Percentiles rank a stretch among this genome's conserved stretches.
phyloP scores from a whole-genome alignment of 2,113 vertebrate genomes.

The Ramphastos sulfuratus region DNA sequence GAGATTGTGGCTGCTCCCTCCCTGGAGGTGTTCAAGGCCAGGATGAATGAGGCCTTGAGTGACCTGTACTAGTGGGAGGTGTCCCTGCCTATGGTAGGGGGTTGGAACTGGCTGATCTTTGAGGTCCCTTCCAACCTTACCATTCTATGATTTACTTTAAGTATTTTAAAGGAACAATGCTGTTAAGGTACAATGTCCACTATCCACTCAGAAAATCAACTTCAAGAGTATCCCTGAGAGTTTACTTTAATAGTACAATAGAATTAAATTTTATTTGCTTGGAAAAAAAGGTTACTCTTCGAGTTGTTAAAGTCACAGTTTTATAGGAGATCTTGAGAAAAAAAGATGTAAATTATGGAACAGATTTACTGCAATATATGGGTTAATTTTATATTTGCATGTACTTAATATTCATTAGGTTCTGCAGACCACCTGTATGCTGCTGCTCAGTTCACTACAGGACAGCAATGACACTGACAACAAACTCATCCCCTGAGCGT shows the following conservation, averaged over 20 bases:
- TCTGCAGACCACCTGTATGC: not conserved
- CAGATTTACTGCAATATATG: not conserved
- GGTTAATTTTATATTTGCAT: not conserved
- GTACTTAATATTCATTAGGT: not conserved
- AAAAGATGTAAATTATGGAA: not conserved
- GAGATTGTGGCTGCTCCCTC: no score
- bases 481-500: not conserved
- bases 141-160: not conserved
- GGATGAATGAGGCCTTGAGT: no score
- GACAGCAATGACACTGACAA: not conserved
- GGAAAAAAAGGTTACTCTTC: not conserved
- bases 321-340: not conserved
- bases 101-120: no score
- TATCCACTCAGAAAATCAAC: not conserved
- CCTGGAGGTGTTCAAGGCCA: no score
- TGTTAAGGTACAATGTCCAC: not conserved
- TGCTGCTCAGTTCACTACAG: not conserved
- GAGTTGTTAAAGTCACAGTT: not conserved
- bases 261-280: not conserved
- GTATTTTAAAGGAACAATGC: not conserved
- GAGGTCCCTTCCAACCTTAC: no score
- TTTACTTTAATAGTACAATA: not conserved
- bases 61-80: no score
- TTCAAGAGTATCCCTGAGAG: not conserved
- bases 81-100: no score